phyloP scores from a whole-genome alignment of 2,797 vertebrate genomes.

The Pseudomugil tenellus region DNA sequence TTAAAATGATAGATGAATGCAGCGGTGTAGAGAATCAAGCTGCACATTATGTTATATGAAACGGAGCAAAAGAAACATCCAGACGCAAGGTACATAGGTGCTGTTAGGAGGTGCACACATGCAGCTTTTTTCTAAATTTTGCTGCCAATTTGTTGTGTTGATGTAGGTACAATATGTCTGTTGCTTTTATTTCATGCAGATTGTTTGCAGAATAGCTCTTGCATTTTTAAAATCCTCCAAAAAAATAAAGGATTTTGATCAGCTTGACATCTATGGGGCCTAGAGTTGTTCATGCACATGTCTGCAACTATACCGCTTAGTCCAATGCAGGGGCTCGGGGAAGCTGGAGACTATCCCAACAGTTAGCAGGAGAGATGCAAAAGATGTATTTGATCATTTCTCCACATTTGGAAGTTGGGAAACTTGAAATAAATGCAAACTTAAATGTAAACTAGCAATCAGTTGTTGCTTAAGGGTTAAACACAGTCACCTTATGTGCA shows the following conservation, averaged over 20 bases:
- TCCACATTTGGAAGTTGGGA: too few relatives aligned
- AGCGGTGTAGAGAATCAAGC: neutral
- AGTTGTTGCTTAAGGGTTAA: neutral
- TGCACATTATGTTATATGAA: neutral
- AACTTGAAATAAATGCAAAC: too few relatives aligned
- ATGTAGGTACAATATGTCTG: neutral
- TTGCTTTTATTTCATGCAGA: neutral
- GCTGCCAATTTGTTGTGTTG: neutral
- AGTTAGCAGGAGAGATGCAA: too few relatives aligned
- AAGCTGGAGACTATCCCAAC: too few relatives aligned
- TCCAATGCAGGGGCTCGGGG: too few relatives aligned
- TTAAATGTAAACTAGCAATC: neutral
- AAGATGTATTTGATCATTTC: too few relatives aligned
- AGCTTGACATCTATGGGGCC: neutral
- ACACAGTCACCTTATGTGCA: neutral
- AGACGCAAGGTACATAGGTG: neutral
- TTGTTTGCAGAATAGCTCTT: neutral
- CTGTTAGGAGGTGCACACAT: neutral
- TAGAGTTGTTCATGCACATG: neutral
- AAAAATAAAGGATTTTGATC: too few relatives aligned
- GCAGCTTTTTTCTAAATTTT: neutral
- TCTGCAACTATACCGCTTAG: neutral
- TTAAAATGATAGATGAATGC: conserved; percentile 15
- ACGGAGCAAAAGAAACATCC: neutral
- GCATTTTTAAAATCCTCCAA: neutral